Base-by-base conservation (phyloP, 2,797 vertebrate species). In the Cossypha polioptera region DNA sequence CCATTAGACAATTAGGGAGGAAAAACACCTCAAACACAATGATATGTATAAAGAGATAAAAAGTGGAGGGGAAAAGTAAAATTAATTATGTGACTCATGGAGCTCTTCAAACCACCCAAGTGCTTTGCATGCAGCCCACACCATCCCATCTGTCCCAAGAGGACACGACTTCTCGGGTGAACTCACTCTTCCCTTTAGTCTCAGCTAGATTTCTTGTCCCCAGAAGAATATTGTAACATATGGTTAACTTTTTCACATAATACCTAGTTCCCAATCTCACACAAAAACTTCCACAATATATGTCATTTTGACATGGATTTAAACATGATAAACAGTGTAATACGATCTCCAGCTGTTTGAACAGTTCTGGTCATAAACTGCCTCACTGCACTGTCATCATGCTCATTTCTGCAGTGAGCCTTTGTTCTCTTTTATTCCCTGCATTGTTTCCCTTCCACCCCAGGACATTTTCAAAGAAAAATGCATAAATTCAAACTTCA, bases 301-400 rank as follows among this genome's bases (percentile, higher is more conserved):
- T 67, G 95, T 87, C 92, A 87, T 88, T 95, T 88, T 94, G 95
- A 97, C 96, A 92, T 4, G 45, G 93, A 82, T 90, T 97, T 96
- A 96, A 95, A 95, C 83, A 92, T 95, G 92, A 97, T 93, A 97
- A 95, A 97, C 93, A 96, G 77, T 82, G 94, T 84, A 96, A 95
- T 93, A 86, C 83, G 81, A 96, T 93, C 95, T 93, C 92, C 95
- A 96, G 94, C 94, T 97, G 96, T 95, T 95, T 90, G 94, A 96
- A 86, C 92, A 82, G 53, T 90, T 90, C 83, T 93, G 73, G 51
- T 69, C 93, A 94, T 95, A 93, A 96, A 95, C 69, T 62, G 92
- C 93, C 90, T 94, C 67, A 19, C 94, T 93, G 92, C 94, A 91
- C 74, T 95, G 92, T 92, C 88, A 91, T 90, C 93, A 8, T 26